A percentile compares a stretch with the other conserved stretches of the same genome.
These are phyloP conservation scores for Lasioglossum zephyrum DNA, from an alignment of 2,888 invertebrate species.

Conservation along the genomic window DNA sequence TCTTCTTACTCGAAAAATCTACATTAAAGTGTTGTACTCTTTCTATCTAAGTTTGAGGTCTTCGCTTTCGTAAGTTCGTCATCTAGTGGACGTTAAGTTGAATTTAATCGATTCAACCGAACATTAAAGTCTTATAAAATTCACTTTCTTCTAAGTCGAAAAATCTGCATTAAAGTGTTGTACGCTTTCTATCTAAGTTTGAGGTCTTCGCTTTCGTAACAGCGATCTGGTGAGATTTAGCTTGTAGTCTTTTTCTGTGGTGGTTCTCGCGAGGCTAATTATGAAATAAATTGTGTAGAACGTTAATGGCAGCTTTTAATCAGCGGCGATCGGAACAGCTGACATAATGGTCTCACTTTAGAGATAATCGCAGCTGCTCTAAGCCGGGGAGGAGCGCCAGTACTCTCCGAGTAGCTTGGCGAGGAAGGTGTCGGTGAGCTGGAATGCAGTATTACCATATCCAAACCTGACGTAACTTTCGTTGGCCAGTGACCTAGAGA, in stretches of 20 bases:
- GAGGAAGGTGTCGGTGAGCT: conserved; percentile 74
- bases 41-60: background rate
- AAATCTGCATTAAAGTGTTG: background rate
- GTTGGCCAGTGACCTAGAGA: conserved; percentile 82
- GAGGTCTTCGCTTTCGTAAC: background rate
- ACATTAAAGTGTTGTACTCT: background rate
- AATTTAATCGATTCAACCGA: background rate
- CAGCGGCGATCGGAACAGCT: conserved; percentile 56
- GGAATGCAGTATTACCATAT: conserved; percentile 82
- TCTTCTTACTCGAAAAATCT: background rate
- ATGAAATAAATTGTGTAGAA: background rate
- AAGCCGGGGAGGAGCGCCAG: conserved; percentile 51
- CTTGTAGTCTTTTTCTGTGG: background rate
- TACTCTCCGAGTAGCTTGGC: conserved; percentile 47
- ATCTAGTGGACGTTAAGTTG: too few species aligned
- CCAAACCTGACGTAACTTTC: conserved; percentile 81
- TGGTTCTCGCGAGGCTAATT: background rate
- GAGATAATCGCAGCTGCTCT: conserved; percentile 69
- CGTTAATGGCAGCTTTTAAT: conserved; percentile 59
- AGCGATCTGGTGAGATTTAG: background rate
- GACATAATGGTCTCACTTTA: conserved; percentile 65
- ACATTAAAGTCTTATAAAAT: background rate
- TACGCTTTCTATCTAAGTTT: background rate
- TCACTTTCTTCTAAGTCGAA: background rate
- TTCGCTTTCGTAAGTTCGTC: too few species aligned